Base-by-base conservation (phyloP, 2,797 vertebrate species). In the Sphaeramia orbicularis region DNA sequence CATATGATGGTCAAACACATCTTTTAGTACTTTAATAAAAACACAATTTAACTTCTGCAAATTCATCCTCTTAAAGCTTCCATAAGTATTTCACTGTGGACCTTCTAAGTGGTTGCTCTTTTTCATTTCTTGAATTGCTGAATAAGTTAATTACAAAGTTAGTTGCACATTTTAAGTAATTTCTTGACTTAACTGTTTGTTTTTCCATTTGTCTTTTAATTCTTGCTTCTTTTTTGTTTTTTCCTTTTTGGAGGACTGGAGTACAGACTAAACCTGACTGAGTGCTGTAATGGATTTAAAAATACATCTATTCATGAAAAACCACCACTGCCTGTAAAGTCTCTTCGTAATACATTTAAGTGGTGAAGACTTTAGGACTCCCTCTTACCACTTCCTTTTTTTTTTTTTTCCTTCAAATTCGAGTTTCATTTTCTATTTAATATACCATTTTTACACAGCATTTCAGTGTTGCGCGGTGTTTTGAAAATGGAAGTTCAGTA, bases 251-350 rank as follows among this genome's bases (percentile, higher is more conserved):
- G 4, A 37, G 37, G 32, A n/a, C 3, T 18, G 32, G 14, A 21
- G 1, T 13, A 24, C 38, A 56, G 16, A 54, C 14, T n/a, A 13
- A 62, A 62, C 24, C 45, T 63, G n/a, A 6, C 16, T 14, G 13
- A 14, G 9, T 61, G 32, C 15, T 49, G 30, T 38, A 36, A 52
- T 47, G 7, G 24, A 50, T 60, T 47, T 14, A 50, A 12, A 48
- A 60, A 47, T 16, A 47, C 12, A 56, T 42, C n/a, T 59, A 21
- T 35, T 60, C 44, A 55, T 27, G n/a, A 54, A 40, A 48, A 49
- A 21, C 0, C 9, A 37, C 24, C 5, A 4, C 27, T 35, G 27
- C 7, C 14, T 7, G 15, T 27, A 12, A 56, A 65, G 51, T 47
- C 5, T 45, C 12, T 42, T 55, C 14, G 48, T 48, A 41, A 53